Evolutionary conservation across 2,888 invertebrate genomes (phyloP).

Genomic region (Lithophane socia): DNA sequence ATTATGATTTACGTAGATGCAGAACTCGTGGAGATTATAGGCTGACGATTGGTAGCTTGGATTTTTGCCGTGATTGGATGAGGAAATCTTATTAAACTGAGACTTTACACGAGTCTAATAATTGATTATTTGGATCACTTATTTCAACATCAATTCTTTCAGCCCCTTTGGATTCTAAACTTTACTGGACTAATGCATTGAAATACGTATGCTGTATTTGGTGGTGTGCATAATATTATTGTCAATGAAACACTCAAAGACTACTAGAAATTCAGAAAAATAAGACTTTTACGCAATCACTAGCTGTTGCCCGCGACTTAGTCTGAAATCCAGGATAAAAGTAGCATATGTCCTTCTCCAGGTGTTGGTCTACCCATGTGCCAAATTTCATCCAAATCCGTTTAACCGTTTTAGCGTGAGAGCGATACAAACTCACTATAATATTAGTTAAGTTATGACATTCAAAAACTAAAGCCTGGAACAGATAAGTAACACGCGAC

Average conservation of each 20-base stretch:
- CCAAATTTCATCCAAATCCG: no score
- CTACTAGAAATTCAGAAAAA: no score
- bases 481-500: background rate
- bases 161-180: background rate
- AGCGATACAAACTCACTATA: no score
- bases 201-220: no score
- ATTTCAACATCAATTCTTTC: background rate
- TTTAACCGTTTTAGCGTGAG: no score
- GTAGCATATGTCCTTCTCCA: no score
- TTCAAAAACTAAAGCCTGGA: conserved; percentile 4
- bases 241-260: no score
- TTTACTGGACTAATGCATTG: background rate
- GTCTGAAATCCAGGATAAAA: no score
- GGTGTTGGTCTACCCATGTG: no score
- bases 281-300: no score
- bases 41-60: conserved; percentile 10
- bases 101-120: background rate
- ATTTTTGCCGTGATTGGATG: conserved; percentile 14
- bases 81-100: background rate
- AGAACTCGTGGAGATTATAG: conserved; percentile 37
- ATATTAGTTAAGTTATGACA: background rate
- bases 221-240: no score
- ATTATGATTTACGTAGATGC: conserved; percentile 63
- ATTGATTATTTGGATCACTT: background rate
- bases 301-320: no score